These are phyloP conservation scores for Bilobella aurantiaca DNA, from an alignment of 1,140 invertebrate genomes.

Conservation along the genomic window DNA sequence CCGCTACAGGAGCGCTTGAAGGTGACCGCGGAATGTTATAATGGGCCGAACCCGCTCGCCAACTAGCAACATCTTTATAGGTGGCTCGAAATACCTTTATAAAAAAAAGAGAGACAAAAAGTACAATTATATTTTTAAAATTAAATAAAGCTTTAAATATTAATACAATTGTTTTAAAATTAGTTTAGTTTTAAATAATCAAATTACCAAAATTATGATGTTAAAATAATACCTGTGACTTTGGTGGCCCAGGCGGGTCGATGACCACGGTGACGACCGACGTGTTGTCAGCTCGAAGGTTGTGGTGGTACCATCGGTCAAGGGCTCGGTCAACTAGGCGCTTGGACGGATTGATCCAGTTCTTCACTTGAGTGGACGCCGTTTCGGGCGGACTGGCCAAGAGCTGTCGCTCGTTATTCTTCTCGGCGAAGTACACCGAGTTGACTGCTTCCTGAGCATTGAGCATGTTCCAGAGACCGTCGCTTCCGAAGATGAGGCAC, in stretches of 20 bases:
- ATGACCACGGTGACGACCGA: conserved; percentile 86
- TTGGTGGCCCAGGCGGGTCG: conserved; percentile 75
- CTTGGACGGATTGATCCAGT: conserved; percentile 81
- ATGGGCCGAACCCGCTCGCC: too few relatives aligned
- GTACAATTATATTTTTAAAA: too few relatives aligned
- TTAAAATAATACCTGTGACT: conserved; percentile 48
- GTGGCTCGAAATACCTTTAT: too few relatives aligned
- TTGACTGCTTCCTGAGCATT: conserved; percentile 69
- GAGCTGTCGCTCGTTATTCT: conserved; percentile 59
- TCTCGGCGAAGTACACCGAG: conserved; percentile 68
- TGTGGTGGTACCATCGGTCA: conserved; percentile 58
- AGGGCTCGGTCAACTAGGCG: conserved; percentile 76
- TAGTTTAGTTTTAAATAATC: background rate
- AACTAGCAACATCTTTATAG: too few relatives aligned
- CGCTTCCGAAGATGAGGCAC: conserved; percentile 89
- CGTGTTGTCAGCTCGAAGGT: conserved; percentile 87
- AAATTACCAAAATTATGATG: background rate
- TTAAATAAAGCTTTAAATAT: background rate
- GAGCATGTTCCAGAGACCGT: conserved; percentile 94
- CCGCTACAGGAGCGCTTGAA: too few relatives aligned
- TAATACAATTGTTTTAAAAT: background rate
- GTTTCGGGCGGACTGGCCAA: conserved; percentile 17
- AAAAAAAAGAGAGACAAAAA: too few relatives aligned
- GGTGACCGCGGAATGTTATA: too few relatives aligned
- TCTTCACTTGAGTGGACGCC: conserved; percentile 23